Percentiles rank a stretch among this genome's conserved stretches.
phyloP scores from a whole-genome alignment of 2,113 vertebrate genomes.

The Orcinus orca region DNA sequence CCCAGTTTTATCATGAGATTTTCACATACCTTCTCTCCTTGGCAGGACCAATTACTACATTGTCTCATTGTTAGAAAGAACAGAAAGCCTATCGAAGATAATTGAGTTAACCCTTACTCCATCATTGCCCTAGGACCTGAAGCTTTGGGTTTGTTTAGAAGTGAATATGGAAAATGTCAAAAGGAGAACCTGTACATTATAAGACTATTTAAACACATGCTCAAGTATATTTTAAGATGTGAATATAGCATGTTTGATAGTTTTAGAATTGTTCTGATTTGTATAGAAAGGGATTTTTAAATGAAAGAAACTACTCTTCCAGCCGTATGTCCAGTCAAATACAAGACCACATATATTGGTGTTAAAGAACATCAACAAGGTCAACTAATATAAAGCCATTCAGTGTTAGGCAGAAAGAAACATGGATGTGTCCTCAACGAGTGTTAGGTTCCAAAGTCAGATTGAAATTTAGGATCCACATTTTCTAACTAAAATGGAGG shows the following conservation, averaged over 20 bases:
- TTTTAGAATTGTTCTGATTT: background rate
- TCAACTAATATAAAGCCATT: background rate
- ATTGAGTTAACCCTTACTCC: fast-evolving
- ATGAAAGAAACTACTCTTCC: background rate
- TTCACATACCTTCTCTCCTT: background rate
- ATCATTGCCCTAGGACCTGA: background rate
- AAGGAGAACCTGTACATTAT: background rate
- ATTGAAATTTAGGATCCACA: background rate
- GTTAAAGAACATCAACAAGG: background rate
- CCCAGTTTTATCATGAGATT: background rate
- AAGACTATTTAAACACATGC: background rate
- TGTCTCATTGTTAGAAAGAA: background rate
- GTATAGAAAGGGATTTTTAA: background rate
- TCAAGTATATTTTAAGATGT: background rate
- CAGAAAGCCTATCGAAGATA: background rate
- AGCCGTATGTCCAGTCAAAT: background rate
- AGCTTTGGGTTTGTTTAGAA: background rate
- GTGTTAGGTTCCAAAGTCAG: background rate
- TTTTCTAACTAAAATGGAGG: background rate
- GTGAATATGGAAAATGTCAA: background rate
- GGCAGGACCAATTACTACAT: background rate
- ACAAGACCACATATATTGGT: background rate
- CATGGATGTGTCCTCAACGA: background rate
- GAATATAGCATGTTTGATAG: background rate
- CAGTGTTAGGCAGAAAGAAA: background rate